Evolutionary conservation across 1,140 invertebrate species (phyloP), one percentile per base, ranked within the genome.

Genomic region (Pseudomyrmex sp.): DNA sequence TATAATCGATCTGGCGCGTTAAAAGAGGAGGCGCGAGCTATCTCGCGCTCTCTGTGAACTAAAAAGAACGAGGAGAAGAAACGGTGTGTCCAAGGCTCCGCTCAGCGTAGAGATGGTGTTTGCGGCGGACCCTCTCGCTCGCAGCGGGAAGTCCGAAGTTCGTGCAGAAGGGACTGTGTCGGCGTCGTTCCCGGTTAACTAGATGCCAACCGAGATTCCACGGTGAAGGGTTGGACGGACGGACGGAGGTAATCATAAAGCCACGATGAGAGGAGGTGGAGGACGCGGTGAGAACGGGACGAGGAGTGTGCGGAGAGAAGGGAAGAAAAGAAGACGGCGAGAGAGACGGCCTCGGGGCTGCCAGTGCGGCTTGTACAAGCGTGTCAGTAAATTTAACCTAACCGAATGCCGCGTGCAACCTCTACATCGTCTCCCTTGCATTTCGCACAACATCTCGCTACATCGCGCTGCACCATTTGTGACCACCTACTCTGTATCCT

Each of bases 351-450:
- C 70, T 73, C 69, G 79, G 75, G 85, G 77, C 77, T 89, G 85
- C 73, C 87, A 87, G 85, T 56, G 76, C 85, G 69, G 79, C 73
- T 77, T 87, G 74, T 77, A 83, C 82, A 89, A 89, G 85, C 88
- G 88, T 89, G 88, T 89, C 87, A 87, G 88, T 89, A 89, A 89
- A 89, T 89, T 89, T 89, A 89, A 89, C 87, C 88, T 89, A 89
- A 89, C 88, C 88, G 87, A 89, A 89, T 89, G 85, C 85, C 82
- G 85, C 82, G 82, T 85, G 86, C 87, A 87, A 35, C 56, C 62
- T 54, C 26, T 58, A 12, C 50, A 13, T 56, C 18, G n/a, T 20
- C 54, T 10, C n/a, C 9, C 44, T 23, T 44, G 23, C 61, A 23
- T 1, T 44, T 35, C 61, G 15, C 26, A n/a, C n/a, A 52, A n/a